Evolutionary conservation across 2,797 vertebrate genomes (phyloP), one percentile per base, ranked within the genome.

Genomic region (Protonibea diacanthus): DNA sequence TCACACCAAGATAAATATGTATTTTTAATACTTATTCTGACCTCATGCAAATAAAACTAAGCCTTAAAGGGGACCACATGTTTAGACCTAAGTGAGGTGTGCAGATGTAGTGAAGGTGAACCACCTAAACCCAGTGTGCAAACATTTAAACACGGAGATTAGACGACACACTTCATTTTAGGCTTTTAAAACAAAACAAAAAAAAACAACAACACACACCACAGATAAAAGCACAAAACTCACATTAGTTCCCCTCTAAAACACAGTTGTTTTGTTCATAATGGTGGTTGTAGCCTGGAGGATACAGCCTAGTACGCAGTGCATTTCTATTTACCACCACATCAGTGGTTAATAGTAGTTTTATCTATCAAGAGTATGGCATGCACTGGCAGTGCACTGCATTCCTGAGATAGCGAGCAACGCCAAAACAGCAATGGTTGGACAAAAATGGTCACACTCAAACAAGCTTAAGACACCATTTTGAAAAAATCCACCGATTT

Each of bases 401-500:
- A 92, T 92, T 92, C 91, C 92, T 66, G 49, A 81, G 88, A 90
- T 72, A 84, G 81, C 71, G 51, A 87, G 76, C 64, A 81, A 85
- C 81, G 86, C 74, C 78, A 91, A 90, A 91, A 92, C 86, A 90
- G 83, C 85, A 70, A 78, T 58, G 87, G 90, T 82, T 87, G 90
- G 89, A 90, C 88, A 92, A 89, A 93, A 91, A 93, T 84, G 92
- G 93, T 92, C 92, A 91, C 91, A 93, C 82, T 92, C 89, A 88
- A 90, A 92, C 86, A 91, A 91, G 93, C 92, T 92, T 90, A 92
- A 93, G 93, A 94, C 95, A 95, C 95, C 95, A 96, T 96, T 96
- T 96, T 95, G 95, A 94, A 95, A 94, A 95, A 91, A 92, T 87
- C 92, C 88, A 84, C 76, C 82, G 89, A 91, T 91, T 92, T 93